Evolutionary conservation across 2,113 vertebrate species (phyloP).

Genomic region (Thomomys bottae): DNA sequence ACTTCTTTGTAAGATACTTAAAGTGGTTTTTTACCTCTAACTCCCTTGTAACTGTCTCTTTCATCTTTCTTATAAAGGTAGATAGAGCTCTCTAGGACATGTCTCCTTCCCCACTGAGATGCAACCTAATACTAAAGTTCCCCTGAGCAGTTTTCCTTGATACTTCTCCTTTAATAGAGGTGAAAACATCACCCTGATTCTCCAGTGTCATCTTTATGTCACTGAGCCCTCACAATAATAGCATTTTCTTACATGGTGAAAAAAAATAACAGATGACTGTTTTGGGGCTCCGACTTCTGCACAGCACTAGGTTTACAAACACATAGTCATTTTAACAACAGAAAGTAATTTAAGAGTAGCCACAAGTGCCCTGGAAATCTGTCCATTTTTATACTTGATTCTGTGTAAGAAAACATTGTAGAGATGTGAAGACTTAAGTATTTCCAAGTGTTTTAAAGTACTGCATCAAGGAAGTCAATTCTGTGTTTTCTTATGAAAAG

Average conservation of each 20-base stretch:
- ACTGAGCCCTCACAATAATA: slow-evolving; percentile 31
- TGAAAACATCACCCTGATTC: neutral
- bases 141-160: neutral
- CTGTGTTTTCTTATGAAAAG: neutral
- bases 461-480: neutral
- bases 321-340: slow-evolving; percentile 47
- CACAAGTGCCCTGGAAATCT: slow-evolving; percentile 30
- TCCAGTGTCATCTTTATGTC: slow-evolving; percentile 23
- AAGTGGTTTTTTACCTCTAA: slow-evolving; percentile 5
- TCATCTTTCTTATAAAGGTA: neutral
- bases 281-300: neutral
- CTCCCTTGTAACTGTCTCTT: neutral
- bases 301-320: slow-evolving; percentile 48
- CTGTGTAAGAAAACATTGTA: slow-evolving; percentile 5
- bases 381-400: neutral
- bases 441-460: neutral
- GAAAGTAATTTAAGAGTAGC: slow-evolving; percentile 52
- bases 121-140: neutral
- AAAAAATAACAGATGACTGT: slow-evolving; percentile 13
- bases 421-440: slow-evolving; percentile 20
- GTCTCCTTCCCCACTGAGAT: neutral
- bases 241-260: neutral
- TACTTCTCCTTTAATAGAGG: slow-evolving; percentile 13
- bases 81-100: neutral
- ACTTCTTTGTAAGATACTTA: neutral